Evolutionary conservation across 64 coral and sea anemone genomes (phyloP), one percentile per base, ranked within the genome.

Genomic region (Dendronephthya gigantea): DNA sequence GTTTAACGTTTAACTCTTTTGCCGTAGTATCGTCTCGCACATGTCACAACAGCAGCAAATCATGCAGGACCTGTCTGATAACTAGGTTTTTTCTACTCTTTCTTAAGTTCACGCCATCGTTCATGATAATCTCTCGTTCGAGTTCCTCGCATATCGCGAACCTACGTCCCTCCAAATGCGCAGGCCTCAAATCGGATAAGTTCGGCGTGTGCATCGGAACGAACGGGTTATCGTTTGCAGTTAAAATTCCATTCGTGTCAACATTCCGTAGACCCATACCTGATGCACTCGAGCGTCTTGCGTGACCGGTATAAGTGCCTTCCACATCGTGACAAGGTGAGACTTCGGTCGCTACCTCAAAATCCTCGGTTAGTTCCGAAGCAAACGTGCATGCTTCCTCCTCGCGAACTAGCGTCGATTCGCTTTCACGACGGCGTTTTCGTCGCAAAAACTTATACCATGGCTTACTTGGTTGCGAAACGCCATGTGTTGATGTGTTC

Each of bases 71-170:
- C 36, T 79, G 72, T 34, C 72, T 34, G 15, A 79, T 79, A 1
- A 79, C 72, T 19, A 79, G 10, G 29, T 79, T 79, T 9, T 79
- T 79, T 34, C 72, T 29, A 35, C 72, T 79, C 16, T 79, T 79
- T 79, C 72, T 8, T 34, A 79, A 79, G 72, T 79, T 79, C 72
- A 39, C 36, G 25, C 72, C 72, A 35, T 79, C 72, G 2, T 29
- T 33, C 72, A 79, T 79, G 1, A 79, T 34, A 39, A 79, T 35
- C 29, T 79, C 72, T 5, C 72, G 72, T 79, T 79, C 72, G 4
- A 79, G 72, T 34, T 79, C 72, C 17, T 79, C 72, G 17, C 72
- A 79, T 33, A 79, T 79, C 15, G 72, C 72, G 37, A 79, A 79
- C 15, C 72, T 29, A 12, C 72, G 72, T 33, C 72, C 30, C 22